phyloP scores from a whole-genome alignment of 2,113 vertebrate genomes.

The Etia nguti region DNA sequence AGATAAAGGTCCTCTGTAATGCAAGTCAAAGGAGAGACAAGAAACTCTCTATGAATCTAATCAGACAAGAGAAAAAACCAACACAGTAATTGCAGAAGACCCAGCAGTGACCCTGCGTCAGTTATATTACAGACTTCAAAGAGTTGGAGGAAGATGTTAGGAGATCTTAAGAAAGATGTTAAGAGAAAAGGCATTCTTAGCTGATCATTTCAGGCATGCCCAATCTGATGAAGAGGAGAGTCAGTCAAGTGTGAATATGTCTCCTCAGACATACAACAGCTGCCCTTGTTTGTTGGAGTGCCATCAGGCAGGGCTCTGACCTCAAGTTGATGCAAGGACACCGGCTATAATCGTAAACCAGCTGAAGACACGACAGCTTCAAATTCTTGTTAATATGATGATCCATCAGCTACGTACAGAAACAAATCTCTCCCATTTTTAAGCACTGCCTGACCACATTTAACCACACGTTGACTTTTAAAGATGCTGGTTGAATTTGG shows the following conservation, averaged over 20 bases:
- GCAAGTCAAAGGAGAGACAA: neutral
- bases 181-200: conserved; percentile 61
- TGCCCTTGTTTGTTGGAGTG: conserved; percentile 59
- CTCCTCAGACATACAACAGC: conserved; percentile 64
- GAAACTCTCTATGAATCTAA: conserved; percentile 45
- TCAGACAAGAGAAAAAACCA: conserved; percentile 40
- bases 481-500: neutral
- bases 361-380: neutral
- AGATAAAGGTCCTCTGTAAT: conserved; percentile 33
- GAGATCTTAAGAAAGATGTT: conserved; percentile 58
- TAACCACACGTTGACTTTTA: neutral
- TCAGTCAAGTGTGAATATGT: conserved; percentile 62
- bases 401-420: neutral
- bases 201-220: conserved; percentile 58
- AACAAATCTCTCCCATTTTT: neutral
- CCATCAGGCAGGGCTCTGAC: conserved; percentile 47
- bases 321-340: conserved; percentile 32
- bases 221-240: conserved; percentile 63
- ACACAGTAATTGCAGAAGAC: conserved; percentile 64
- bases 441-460: neutral
- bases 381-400: neutral
- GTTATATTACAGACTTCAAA: conserved; percentile 74
- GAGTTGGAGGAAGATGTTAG: conserved; percentile 56
- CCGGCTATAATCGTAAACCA: neutral
- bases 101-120: conserved; percentile 41